Evolutionary conservation across 2,113 vertebrate species (phyloP), one percentile per base, ranked within the genome.

Genomic region (Grantiella picta): DNA sequence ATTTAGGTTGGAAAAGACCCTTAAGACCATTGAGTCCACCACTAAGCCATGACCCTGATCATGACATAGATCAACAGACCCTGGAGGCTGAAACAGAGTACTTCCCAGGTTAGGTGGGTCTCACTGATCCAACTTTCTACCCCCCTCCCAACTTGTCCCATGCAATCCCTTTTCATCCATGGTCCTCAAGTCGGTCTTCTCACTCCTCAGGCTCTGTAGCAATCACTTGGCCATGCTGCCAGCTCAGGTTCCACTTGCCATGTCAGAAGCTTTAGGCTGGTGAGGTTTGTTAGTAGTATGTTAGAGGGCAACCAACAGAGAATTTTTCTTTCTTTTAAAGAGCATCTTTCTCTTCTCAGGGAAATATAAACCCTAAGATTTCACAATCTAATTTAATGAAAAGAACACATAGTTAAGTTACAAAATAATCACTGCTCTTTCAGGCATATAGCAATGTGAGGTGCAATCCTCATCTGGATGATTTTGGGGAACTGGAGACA

Each of bases 311-410:
- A 45, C 1, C 22, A 81, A 50, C 6, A 35, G 49, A 45, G 20
- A 12, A 3, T 31, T 47, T 7, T 38, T 56, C 24, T 73, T 36
- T 56, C 1, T 3, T 57, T 49, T 65, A 40, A 64, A 52, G 21
- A 47, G 1, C 35, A 31, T 31, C 8, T 76, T 38, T 31, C 0
- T 0, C 25, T 83, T 79, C 10, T 64, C 19, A 28, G 24, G 24
- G 40, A 73, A 87, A 81, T 45, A 65, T 0, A 70, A 73, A 64
- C 13, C 6, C 18, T 31, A 66, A 54, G 12, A 36, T 61, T 65
- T 57, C 18, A 7, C 61, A 5, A n/a, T 33, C 8, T 2, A 40
- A 36, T 76, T 47, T 65, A 54, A 13, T 40, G 49, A 40, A 33
- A 36, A 76, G 44, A 56, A 75, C 7, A 12, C 15, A 57, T 20